Percentiles rank a stretch among this genome's conserved stretches.
Evolutionary conservation across 2,113 vertebrate species (phyloP).

Genomic region (Opisthocomus hoazin): DNA sequence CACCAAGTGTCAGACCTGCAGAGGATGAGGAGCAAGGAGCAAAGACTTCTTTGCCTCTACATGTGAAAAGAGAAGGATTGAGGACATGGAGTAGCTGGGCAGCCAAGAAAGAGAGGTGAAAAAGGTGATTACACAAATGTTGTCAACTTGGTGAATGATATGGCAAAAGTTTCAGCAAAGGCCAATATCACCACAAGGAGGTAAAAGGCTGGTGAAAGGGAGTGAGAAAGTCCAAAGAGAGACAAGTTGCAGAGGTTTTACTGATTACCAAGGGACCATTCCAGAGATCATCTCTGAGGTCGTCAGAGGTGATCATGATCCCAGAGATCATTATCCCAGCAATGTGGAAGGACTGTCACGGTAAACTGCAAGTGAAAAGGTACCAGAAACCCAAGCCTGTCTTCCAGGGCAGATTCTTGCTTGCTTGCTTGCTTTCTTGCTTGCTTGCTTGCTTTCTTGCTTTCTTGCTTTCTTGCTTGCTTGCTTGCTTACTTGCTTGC

Average conservation of each 20-base stretch:
- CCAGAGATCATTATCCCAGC: too few relatives aligned
- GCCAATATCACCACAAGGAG: neutral
- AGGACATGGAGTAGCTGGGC: neutral
- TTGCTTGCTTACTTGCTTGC: too few relatives aligned
- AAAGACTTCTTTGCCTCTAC: neutral
- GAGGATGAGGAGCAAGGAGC: neutral
- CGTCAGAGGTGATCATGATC: too few relatives aligned
- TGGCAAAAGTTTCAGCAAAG: neutral
- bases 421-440: fast-evolving
- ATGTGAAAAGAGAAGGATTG: neutral
- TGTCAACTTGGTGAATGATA: neutral
- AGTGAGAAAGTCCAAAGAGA: neutral
- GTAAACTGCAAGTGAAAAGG: neutral
- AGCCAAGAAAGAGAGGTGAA: neutral
- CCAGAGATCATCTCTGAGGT: too few relatives aligned
- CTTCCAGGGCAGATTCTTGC: neutral
- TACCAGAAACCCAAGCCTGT: neutral
- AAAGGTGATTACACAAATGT: neutral
- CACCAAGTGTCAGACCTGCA: neutral
- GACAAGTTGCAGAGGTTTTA: neutral
- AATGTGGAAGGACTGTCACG: neutral
- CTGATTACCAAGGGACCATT: neutral
- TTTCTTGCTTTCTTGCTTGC: too few relatives aligned
- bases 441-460: too few relatives aligned
- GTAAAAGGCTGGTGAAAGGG: neutral